Percentiles rank a stretch among this genome's conserved stretches.
Evolutionary conservation across 2,888 invertebrate genomes (phyloP).

Genomic region (Parochlus steinenii): DNA sequence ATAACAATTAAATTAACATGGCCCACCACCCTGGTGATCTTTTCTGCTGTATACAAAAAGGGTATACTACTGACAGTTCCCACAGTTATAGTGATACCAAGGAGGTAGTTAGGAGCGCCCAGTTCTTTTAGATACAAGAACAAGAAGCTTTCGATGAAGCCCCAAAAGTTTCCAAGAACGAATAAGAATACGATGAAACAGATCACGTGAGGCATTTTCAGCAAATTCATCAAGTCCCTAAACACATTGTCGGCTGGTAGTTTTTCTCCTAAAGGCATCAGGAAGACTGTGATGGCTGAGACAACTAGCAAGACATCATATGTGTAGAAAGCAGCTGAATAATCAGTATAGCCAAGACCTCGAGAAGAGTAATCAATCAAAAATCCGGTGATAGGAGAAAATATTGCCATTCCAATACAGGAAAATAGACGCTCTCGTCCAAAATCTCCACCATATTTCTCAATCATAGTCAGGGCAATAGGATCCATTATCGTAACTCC

Average conservation of each 20-base stretch:
- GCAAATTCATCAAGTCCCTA: constrained; percentile 53
- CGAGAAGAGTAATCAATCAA: constrained; percentile 46
- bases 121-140: constrained; percentile 74
- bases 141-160: constrained; percentile 76
- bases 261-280: constrained; percentile 64
- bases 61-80: constrained; percentile 71
- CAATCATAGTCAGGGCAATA: constrained; percentile 70
- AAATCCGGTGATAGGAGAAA: constrained; percentile 63
- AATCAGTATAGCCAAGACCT: constrained; percentile 57
- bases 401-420: constrained; percentile 67
- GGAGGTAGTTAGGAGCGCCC: constrained; percentile 63
- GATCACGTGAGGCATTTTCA: constrained; percentile 63
- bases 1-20: constrained; percentile 70
- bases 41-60: constrained; percentile 69
- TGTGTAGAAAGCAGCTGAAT: constrained; percentile 74
- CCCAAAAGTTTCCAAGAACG: constrained; percentile 72
- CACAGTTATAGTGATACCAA: constrained; percentile 74
- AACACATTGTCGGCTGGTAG: constrained; percentile 63
- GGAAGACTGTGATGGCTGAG: constrained; percentile 54
- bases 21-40: constrained; percentile 63
- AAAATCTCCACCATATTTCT: constrained; percentile 67
- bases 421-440: constrained; percentile 66
- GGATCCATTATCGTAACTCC: constrained; percentile 83
- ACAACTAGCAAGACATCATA: constrained; percentile 57
- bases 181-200: constrained; percentile 68